A percentile compares a stretch with the other conserved stretches of the same genome.
Conservation (phyloP, 2,113 vertebrate genomes). For the Brachypodius melanocephalos region DNA sequence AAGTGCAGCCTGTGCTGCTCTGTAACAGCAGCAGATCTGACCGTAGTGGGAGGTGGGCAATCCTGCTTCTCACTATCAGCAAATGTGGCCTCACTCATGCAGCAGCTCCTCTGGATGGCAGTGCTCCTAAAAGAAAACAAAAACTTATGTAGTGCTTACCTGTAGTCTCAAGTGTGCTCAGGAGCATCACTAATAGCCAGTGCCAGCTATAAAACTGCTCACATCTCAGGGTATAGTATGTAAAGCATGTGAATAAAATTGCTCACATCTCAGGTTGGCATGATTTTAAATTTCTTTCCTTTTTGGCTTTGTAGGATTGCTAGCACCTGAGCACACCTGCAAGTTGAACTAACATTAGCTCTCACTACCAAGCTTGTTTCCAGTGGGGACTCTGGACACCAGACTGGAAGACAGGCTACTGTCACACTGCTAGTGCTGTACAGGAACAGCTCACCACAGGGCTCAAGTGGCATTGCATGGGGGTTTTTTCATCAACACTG, state of each 20-base stretch:
- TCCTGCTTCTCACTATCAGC: neutral
- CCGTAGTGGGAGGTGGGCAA: rapidly evolving
- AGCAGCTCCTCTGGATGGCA: neutral
- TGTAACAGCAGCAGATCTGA: neutral
- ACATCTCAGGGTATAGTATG: neutral
- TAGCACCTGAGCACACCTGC: neutral
- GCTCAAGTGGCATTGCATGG: neutral
- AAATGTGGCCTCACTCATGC: neutral
- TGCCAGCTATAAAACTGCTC: neutral
- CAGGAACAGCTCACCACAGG: neutral
- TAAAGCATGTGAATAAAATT: neutral
- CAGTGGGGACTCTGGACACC: neutral
- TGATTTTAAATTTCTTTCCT: neutral
- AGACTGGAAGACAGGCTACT: neutral
- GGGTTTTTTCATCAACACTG: neutral
- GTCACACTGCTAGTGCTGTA: neutral
- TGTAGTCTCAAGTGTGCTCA: neutral
- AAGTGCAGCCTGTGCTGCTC: neutral
- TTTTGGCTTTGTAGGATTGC: neutral
- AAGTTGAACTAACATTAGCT: neutral
- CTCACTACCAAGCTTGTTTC: neutral
- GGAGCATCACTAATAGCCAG: neutral
- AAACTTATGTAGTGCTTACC: neutral
- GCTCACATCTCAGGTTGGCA: neutral
- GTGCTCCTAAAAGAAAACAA: neutral